Conservation (phyloP, 1,140 invertebrate genomes). For the Aporrectodea caliginosa region DNA sequence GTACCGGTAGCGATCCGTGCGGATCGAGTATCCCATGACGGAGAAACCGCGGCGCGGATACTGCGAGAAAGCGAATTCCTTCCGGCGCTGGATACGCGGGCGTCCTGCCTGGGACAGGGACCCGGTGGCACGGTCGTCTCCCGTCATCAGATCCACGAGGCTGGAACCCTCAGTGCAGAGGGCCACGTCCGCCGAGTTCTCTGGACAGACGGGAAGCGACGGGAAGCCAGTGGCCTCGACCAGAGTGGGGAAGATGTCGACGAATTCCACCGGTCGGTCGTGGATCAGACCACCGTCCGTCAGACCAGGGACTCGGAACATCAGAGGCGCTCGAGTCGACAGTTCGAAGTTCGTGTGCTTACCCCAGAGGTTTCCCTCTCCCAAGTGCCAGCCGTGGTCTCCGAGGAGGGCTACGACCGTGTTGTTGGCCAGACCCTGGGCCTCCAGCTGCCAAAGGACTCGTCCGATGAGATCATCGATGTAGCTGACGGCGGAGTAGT, state of each 20-base stretch:
- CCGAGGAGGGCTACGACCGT: slow-evolving; percentile 38
- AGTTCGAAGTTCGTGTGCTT: slow-evolving; percentile 20
- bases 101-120: too few species aligned
- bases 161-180: slow-evolving; percentile 16
- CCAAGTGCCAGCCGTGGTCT: slow-evolving; percentile 40
- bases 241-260: slow-evolving; percentile 20
- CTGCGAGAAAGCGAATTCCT: slow-evolving; percentile 17
- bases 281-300: slow-evolving; percentile 15
- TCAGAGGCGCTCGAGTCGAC: not conserved
- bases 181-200: not conserved
- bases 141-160: slow-evolving; percentile 3
- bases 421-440: slow-evolving; percentile 35
- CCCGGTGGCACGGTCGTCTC: too few species aligned
- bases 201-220: slow-evolving; percentile 6
- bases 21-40: slow-evolving; percentile 18
- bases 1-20: slow-evolving; percentile 14
- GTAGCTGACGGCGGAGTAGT: slow-evolving; percentile 31
- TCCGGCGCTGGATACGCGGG: not conserved
- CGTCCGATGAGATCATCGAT: slow-evolving; percentile 36
- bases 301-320: not conserved
- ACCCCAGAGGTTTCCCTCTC: slow-evolving; percentile 34
- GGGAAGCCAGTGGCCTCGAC: slow-evolving; percentile 17
- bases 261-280: slow-evolving; percentile 3
- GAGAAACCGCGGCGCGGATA: not conserved
- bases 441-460: slow-evolving; percentile 35